Evolutionary conservation across 2,113 vertebrate genomes (phyloP).

Genomic region (Typhlomys cinereus): DNA sequence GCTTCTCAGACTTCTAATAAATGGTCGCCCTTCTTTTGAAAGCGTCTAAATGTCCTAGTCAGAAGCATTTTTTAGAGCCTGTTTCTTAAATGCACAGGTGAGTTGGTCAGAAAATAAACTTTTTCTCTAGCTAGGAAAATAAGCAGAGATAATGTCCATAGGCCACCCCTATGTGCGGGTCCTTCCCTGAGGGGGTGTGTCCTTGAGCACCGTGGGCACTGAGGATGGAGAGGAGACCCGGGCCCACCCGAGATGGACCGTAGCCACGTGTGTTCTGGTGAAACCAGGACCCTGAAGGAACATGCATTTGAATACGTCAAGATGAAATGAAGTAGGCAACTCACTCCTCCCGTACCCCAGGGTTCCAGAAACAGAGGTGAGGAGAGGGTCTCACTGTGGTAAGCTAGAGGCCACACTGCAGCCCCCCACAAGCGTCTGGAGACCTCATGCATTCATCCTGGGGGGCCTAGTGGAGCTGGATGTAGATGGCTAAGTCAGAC

Average conservation of each 20-base stretch:
- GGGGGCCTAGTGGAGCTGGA: neutral
- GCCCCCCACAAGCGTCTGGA: neutral
- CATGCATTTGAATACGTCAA: neutral
- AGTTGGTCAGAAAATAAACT: neutral
- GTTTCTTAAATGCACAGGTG: neutral
- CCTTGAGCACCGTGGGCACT: neutral
- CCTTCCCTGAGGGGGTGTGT: neutral
- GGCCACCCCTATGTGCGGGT: no score
- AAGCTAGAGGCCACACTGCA: neutral
- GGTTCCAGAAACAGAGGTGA: neutral
- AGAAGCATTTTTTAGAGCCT: neutral
- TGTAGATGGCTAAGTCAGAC: no score
- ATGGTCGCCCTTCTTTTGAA: neutral
- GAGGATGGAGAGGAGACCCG: neutral
- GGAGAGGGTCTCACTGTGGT: neutral
- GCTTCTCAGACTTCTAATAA: neutral
- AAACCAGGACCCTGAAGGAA: neutral
- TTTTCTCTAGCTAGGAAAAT: neutral
- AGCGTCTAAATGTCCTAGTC: neutral
- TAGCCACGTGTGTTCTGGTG: neutral
- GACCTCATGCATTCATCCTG: neutral
- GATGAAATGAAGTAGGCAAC: neutral
- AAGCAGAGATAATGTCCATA: neutral
- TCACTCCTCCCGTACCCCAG: neutral
- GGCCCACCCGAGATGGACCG: neutral